phyloP scores from a whole-genome alignment of 2,888 invertebrate species.

The Oxytorus armatus region DNA sequence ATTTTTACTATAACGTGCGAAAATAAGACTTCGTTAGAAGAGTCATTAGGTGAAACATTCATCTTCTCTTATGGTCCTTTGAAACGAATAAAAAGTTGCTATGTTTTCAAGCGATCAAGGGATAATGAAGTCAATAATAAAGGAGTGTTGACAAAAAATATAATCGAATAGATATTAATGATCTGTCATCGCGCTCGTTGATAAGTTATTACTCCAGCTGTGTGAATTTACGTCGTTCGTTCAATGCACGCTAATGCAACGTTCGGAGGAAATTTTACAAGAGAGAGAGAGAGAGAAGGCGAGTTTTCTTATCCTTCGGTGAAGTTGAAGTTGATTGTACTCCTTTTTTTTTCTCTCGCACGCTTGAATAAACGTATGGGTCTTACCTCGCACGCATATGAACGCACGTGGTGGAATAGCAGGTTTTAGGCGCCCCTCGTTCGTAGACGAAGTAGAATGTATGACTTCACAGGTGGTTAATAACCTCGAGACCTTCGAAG shows the following conservation, averaged over 20 bases:
- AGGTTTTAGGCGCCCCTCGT: not conserved
- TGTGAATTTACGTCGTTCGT: conserved; percentile 16
- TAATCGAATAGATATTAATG: not conserved
- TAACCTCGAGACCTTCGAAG: conserved; percentile 41
- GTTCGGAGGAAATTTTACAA: not conserved
- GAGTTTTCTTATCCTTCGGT: conserved; percentile 16
- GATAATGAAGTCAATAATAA: not conserved
- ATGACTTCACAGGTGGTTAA: conserved; percentile 32
- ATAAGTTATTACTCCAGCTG: not conserved
- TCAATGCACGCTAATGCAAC: conserved; percentile 9
- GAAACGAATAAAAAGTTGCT: not conserved
- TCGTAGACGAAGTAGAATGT: not conserved
- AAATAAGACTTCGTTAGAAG: no score
- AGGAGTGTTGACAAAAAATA: not conserved
- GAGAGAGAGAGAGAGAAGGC: not conserved
- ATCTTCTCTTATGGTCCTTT: not conserved
- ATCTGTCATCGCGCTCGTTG: not conserved
- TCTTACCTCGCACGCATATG: no score
- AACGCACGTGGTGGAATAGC: no score
- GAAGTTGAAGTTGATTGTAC: conserved; percentile 2
- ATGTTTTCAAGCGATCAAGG: not conserved
- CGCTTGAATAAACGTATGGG: conserved; percentile 11
- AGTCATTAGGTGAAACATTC: not conserved
- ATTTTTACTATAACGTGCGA: no score
- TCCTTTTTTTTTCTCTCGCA: conserved; percentile 12